Conservation (phyloP, 2,113 vertebrate genomes). For the Chlorodrepanis virens region DNA sequence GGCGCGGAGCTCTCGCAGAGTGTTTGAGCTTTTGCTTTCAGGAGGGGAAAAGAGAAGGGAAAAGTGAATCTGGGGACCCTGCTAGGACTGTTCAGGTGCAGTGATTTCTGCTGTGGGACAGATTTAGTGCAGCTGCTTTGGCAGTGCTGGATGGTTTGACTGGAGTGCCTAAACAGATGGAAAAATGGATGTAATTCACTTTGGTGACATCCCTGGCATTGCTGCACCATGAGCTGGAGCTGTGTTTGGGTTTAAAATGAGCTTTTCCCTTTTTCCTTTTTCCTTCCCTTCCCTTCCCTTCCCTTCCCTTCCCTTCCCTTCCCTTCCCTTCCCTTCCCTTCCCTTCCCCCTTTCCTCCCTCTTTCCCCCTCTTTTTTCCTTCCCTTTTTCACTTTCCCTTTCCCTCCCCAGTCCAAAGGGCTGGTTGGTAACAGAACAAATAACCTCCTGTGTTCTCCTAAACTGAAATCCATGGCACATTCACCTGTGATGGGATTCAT, state of each 20-base stretch:
- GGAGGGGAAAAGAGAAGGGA: not conserved
- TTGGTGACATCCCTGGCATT: not conserved
- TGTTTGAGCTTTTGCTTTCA: not conserved
- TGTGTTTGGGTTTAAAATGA: not conserved
- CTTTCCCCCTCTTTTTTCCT: not conserved
- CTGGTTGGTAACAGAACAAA: not conserved
- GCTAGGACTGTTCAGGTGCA: not conserved
- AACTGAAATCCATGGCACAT: not conserved
- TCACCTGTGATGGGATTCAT: not conserved
- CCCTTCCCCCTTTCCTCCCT: too few relatives aligned
- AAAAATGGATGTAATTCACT: rapidly evolving
- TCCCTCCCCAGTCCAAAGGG: not conserved
- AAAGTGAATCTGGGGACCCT: not conserved
- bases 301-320: too few relatives aligned
- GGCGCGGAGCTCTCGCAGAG: not conserved
- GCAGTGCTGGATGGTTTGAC: not conserved
- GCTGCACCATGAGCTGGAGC: not conserved
- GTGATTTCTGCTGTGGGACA: not conserved
- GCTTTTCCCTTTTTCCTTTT: not conserved
- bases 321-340: too few relatives aligned
- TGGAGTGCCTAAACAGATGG: not conserved
- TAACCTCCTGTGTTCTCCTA: not conserved
- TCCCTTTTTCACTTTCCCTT: not conserved
- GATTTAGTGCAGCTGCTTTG: not conserved
- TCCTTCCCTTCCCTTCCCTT: too few relatives aligned